Evolutionary conservation across 1,140 invertebrate species (phyloP), one percentile per base, ranked within the genome.

Genomic region (Metopolophium dirhodum): DNA sequence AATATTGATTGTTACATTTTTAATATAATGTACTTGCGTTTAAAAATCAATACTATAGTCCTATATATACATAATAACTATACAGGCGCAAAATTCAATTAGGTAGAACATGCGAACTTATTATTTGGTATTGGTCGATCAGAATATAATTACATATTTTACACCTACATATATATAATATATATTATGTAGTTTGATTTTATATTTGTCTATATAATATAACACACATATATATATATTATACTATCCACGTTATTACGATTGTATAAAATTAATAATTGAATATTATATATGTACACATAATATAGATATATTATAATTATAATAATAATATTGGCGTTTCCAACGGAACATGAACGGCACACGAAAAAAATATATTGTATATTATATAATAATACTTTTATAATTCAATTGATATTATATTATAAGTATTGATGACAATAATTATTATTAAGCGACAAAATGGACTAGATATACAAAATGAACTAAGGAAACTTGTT

Each of bases 201-300:
- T 61, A 14, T 49, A 14, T 61, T 30, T 30, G 23, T 9, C 8
- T 26, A 30, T 30, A 26, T 30, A 30, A 9, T 61, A 61, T 30
- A 61, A 49, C 2, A 61, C 57, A 30, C 57, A n/a, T n/a, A n/a
- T 26, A 61, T 30, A 9, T 30, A 30, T 30, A 30, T 68, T 77
- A 77, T n/a, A 77, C n/a, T 77, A n/a, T n/a, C 30, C 61, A 14
- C 30, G n/a, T 77, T 77, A 77, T 68, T n/a, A 77, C 14, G 61
- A 77, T 77, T 77, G 61, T 77, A 77, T n/a, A 77, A 77, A 77
- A 68, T 68, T 68, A 68, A 77, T 68, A 30, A 30, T 68, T 68
- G 30, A 68, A 18, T n/a, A 68, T n/a, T 68, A 18, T n/a, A 68
- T 30, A 68, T 30, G 30, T 68, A n/a, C 30, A 68, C 30, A 68